Evolutionary conservation across 2,888 invertebrate species (phyloP).

Genomic region (Diarsia dahlii): DNA sequence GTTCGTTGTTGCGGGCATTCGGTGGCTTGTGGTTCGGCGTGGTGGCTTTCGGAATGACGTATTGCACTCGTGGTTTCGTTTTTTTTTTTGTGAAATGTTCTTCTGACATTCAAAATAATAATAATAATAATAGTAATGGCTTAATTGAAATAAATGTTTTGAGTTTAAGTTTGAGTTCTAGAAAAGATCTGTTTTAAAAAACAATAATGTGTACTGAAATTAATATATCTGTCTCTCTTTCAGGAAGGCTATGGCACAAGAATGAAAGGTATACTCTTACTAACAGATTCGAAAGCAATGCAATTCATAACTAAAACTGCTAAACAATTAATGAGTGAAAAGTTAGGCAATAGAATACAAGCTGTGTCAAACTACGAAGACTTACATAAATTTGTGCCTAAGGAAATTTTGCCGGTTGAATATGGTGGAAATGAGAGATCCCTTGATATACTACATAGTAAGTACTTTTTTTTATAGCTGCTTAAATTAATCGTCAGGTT

Average conservation of each 20-base stretch:
- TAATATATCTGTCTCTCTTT: not conserved
- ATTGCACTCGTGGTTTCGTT: no score
- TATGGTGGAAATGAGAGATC: constrained; percentile 73
- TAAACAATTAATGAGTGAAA: constrained; percentile 72
- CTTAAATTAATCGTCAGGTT: no score
- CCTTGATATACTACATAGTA: constrained; percentile 48
- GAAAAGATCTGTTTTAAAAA: no score
- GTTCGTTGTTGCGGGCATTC: no score
- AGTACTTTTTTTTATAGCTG: not conserved
- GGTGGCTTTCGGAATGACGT: no score
- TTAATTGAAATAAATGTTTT: no score
- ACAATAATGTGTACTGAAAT: not conserved
- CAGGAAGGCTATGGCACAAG: constrained; percentile 69
- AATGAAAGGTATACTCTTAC: constrained; percentile 68
- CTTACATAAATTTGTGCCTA: constrained; percentile 65
- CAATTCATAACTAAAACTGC: constrained; percentile 70
- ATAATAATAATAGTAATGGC: no score
- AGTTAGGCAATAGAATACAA: constrained; percentile 69
- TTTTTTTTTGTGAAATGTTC: no score
- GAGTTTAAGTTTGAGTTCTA: no score
- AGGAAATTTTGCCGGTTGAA: constrained; percentile 71
- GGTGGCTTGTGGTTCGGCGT: no score
- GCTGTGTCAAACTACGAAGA: constrained; percentile 65
- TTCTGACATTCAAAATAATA: no score
- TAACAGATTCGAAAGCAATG: constrained; percentile 72